Evolutionary conservation across 2,888 invertebrate genomes (phyloP).

Genomic region (Microctonus aethiopoides): DNA sequence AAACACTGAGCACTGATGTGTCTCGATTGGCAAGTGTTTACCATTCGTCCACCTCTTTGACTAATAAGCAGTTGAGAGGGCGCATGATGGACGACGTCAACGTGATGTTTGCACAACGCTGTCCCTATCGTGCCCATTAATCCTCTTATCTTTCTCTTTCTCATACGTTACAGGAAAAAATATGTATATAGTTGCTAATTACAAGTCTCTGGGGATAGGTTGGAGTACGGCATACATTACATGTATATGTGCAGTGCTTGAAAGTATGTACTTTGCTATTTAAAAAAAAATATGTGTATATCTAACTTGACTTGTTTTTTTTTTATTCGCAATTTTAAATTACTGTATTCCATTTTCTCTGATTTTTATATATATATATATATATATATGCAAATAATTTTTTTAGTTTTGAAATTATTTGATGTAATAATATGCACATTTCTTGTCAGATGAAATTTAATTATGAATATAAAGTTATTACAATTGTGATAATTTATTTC

Average conservation of each 20-base stretch:
- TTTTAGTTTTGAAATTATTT: too few relatives aligned
- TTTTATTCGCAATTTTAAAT: background rate
- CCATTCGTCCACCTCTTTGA: conserved; percentile 15
- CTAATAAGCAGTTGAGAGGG: conserved; percentile 21
- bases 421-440: too few relatives aligned
- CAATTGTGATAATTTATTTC: too few relatives aligned
- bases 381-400: too few relatives aligned
- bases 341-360: too few relatives aligned
- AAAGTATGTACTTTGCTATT: background rate
- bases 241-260: background rate
- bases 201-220: background rate
- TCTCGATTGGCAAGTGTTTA: conserved; percentile 27
- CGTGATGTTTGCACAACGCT: background rate
- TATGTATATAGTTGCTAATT: background rate
- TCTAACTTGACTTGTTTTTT: background rate
- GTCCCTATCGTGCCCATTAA: background rate
- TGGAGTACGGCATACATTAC: background rate
- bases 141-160: background rate
- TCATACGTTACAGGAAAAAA: background rate
- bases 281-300: background rate
- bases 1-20: conserved; percentile 7
- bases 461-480: too few relatives aligned
- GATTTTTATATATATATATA: too few relatives aligned
- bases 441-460: too few relatives aligned
- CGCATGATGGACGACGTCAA: conserved; percentile 4